Percentiles rank a stretch among this genome's conserved stretches.
Conservation (phyloP, 2,888 invertebrate species). For the Mesorhabditis sp. region DNA sequence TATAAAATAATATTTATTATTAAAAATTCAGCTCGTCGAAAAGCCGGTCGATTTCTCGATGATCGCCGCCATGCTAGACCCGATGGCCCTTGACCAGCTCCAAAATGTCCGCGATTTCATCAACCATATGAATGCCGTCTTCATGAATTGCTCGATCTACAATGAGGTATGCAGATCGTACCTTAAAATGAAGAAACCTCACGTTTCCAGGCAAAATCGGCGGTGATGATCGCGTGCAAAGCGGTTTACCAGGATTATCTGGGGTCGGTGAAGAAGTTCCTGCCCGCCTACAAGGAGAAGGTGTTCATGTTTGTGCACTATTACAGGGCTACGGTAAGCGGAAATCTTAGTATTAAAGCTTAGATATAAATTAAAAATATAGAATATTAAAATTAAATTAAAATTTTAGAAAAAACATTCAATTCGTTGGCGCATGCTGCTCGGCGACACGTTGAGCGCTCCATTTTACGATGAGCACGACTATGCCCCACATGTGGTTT, state of each 20-base stretch:
- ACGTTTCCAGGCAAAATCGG: neutral
- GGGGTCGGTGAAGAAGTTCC: neutral
- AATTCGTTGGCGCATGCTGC: neutral
- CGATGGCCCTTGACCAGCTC: neutral
- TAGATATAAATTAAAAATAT: neutral
- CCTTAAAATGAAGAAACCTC: neutral
- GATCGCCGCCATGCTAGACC: neutral
- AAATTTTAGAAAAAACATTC: neutral
- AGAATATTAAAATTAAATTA: neutral
- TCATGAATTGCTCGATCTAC: conserved; percentile 1
- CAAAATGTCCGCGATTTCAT: neutral
- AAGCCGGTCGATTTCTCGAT: neutral
- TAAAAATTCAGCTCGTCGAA: conserved; percentile 6
- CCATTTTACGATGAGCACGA: neutral
- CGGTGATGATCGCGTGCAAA: conserved; percentile 1
- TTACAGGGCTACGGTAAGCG: neutral
- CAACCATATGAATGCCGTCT: conserved; percentile 5
- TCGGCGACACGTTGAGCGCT: neutral
- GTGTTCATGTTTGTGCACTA: neutral
- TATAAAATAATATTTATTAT: neutral
- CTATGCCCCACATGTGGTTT: neutral
- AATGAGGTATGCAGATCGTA: neutral
- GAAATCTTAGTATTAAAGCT: neutral
- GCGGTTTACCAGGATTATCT: neutral
- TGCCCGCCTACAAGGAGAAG: conserved; percentile 1